Evolutionary conservation across 2,113 vertebrate genomes (phyloP), one percentile per base, ranked within the genome.

Genomic region (Orientallactaga bullata): DNA sequence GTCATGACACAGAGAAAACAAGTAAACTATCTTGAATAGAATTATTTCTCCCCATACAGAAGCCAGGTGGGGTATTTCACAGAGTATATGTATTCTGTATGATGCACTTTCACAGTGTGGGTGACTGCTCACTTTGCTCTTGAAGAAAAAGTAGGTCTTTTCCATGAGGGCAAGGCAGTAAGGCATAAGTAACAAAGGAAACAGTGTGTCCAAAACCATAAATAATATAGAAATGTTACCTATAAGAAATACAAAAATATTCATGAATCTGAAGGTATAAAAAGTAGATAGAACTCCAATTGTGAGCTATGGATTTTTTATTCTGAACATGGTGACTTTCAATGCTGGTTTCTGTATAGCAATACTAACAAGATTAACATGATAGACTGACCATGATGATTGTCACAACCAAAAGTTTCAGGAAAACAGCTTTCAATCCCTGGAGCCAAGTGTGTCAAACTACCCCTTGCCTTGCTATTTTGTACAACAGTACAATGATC

Each of bases 211-310:
- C 23, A 78, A 69, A 91, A 37, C 7, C 10, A 88, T 80, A 84
- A 87, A 72, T 90, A 6, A 81, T 93, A 85, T 69, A 42, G n/a
- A 7, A 66, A 16, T 47, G 58, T 78, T 84, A 65, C 69, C 55
- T 63, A 60, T 17, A 37, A 94, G 47, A 94, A 88, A 21, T 89
- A 47, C 51, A 80, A 78, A 83, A 76, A 74, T n/a, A 55, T 77
- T 77, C 80, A 77, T 87, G 39, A 92, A 80, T 17, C 8, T 12
- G 61, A 65, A 83, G 1, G 1, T 66, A 4, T 74, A 68, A 95
- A 72, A 85, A 79, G 23, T 65, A 37, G 21, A 30, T 69, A 78
- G 11, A 5, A 66, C 28, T 85, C 60, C 32, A 71, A 7, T 12
- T 87, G 39, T 72, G 85, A 90, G 8, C 17, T 17, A 4, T 39